A percentile compares a stretch with the other conserved stretches of the same genome.
phyloP scores from a whole-genome alignment of 1,140 invertebrate genomes.

The Chymomyza costata region DNA sequence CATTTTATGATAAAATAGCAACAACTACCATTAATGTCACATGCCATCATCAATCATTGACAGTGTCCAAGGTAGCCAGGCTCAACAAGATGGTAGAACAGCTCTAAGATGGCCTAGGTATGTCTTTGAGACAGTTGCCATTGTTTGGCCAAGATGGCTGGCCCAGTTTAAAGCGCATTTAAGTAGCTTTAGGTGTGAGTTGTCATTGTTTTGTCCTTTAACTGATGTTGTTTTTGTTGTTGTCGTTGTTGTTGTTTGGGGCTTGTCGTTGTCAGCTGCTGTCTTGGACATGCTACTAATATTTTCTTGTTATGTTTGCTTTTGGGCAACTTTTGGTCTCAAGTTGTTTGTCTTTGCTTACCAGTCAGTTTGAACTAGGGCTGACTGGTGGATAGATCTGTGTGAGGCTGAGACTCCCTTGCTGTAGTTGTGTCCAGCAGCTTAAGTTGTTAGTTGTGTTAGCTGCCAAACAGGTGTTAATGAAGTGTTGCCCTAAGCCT shows the following conservation, averaged over 20 bases:
- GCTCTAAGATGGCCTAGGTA: slow-evolving; percentile 46
- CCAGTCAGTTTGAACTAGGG: too few relatives aligned
- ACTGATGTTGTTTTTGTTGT: slow-evolving; percentile 22
- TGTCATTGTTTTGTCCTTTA: slow-evolving; percentile 23
- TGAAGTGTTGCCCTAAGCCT: slow-evolving; percentile 66
- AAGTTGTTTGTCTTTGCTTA: too few relatives aligned
- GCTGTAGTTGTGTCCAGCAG: slow-evolving; percentile 11
- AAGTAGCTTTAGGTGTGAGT: slow-evolving; percentile 38
- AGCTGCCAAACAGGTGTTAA: slow-evolving; percentile 54
- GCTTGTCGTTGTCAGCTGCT: slow-evolving; percentile 61
- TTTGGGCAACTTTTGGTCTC: slow-evolving; percentile 4
- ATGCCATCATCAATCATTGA: slow-evolving; percentile 68
- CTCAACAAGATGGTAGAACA: slow-evolving; percentile 8
- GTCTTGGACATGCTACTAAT: slow-evolving; percentile 55
- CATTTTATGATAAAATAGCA: slow-evolving; percentile 67
- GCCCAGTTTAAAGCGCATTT: slow-evolving; percentile 63
- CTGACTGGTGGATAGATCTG: slow-evolving; percentile 5
- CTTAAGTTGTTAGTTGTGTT: slow-evolving; percentile 18
- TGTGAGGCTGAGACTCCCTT: neutral
- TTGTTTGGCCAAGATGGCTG: slow-evolving; percentile 38
- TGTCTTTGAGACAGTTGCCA: slow-evolving; percentile 24
- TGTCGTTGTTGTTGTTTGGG: too few relatives aligned
- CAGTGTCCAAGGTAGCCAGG: neutral
- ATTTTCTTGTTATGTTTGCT: slow-evolving; percentile 59
- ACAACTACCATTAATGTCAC: slow-evolving; percentile 73